Base-by-base conservation (phyloP, 2,888 invertebrate species). In the Erannis defoliaria region DNA sequence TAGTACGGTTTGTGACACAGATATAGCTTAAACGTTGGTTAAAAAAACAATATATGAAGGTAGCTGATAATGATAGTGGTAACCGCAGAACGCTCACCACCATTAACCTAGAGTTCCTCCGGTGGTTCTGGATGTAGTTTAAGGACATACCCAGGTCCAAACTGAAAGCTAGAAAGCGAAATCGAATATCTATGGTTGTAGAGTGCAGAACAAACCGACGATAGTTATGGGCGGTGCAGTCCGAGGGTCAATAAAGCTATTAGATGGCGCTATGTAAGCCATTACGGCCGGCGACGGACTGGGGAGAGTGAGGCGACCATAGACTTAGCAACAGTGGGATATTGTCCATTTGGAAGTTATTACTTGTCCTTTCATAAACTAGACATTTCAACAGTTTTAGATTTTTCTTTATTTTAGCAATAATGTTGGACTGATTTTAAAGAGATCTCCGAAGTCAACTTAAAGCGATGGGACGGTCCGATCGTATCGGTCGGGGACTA, bases 201-300 rank as follows among this genome's bases (percentile, higher is more conserved):
- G 43, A 45, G 26, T 49, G 33, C 56, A 49, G 42, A 45, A 12
- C 21, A 23, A 10, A 48, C 48, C 57, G 35, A 45, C 70, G 70
- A 70, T 71, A 71, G 61, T 55, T 57, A 64, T 59, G 42, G 62
- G 51, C 54, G 56, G 51, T 62, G 66, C 58, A 58, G 45, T 53
- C 67, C 46, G 72, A 78, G 81, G 84, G 84, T 84, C 86, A 86
- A 86, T 88, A 86, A 84, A 84, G 88, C 84, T 85, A 88, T 87
- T 87, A 85, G 82, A 79, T 76, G 82, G 81, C 79, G 81, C 77
- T 80, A 80, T 71, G 79, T 72, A 75, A 72, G 77, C 81, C 78
- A 81, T 86, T 82, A 85, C 81, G 61, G 80, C 78, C 77, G 74
- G 74, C 76, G 65, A 56, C 70, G 69, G 64, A 74, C 74, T 76